phyloP scores from a whole-genome alignment of 2,113 vertebrate species.

The Cheirogaleus medius region DNA sequence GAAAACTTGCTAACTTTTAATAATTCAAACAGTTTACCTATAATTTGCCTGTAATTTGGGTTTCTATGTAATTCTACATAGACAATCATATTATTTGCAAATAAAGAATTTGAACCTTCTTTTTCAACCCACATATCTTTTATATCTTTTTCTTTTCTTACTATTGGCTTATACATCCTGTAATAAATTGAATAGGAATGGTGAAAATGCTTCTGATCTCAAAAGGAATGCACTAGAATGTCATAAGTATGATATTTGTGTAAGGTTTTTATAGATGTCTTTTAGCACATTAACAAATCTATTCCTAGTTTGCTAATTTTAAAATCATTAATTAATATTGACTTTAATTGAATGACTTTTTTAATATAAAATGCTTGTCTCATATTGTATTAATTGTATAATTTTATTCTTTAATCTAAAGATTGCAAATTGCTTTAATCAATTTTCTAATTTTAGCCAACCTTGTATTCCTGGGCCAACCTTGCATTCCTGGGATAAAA shows the following conservation, averaged over 20 bases:
- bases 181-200: background rate
- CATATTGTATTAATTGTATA: background rate
- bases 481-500: background rate
- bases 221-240: background rate
- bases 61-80: background rate
- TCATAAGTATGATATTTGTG: background rate
- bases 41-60: background rate
- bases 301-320: background rate
- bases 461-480: too few species aligned
- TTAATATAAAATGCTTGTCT: background rate
- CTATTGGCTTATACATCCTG: background rate
- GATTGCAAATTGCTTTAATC: background rate
- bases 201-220: background rate
- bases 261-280: background rate
- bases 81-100: background rate
- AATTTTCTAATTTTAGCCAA: background rate
- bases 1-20: background rate
- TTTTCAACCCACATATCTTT: background rate
- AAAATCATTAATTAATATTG: background rate
- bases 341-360: background rate
- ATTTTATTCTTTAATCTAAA: background rate
- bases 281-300: background rate
- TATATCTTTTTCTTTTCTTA: background rate
- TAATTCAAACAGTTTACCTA: background rate
- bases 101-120: background rate